Evolutionary conservation across 2,888 invertebrate species (phyloP).

Genomic region (Athripsodes cinereus): DNA sequence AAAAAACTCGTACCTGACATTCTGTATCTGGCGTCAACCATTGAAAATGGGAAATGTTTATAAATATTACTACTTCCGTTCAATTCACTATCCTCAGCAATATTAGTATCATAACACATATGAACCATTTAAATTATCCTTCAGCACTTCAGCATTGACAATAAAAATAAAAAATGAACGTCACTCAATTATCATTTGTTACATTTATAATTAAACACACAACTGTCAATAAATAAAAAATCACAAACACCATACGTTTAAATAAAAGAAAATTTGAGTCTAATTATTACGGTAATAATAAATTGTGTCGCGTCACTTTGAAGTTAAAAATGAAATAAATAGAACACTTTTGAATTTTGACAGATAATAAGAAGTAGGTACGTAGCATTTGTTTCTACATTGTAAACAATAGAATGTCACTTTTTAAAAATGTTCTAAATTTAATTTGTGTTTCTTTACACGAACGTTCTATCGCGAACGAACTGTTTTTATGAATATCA

Average conservation of each 20-base stretch:
- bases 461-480: no score
- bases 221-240: neutral
- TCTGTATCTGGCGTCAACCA: constrained; percentile 23
- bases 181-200: neutral
- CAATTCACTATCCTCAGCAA: neutral
- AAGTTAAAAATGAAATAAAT: neutral
- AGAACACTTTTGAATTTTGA: neutral
- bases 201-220: neutral
- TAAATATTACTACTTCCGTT: neutral
- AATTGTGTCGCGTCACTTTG: no score
- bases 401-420: no score
- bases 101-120: neutral
- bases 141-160: neutral
- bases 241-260: neutral
- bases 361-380: no score
- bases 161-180: neutral
- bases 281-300: no score
- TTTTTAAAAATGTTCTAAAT: neutral
- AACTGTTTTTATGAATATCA: no score
- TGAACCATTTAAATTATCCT: neutral
- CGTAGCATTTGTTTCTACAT: neutral
- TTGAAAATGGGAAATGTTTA: constrained; percentile 8
- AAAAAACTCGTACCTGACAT: constrained; percentile 20
- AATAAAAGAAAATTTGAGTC: neutral
- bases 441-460: no score